These are phyloP conservation scores for Incurvaria masculella DNA, from an alignment of 2,888 invertebrate genomes.

Conservation along the genomic window DNA sequence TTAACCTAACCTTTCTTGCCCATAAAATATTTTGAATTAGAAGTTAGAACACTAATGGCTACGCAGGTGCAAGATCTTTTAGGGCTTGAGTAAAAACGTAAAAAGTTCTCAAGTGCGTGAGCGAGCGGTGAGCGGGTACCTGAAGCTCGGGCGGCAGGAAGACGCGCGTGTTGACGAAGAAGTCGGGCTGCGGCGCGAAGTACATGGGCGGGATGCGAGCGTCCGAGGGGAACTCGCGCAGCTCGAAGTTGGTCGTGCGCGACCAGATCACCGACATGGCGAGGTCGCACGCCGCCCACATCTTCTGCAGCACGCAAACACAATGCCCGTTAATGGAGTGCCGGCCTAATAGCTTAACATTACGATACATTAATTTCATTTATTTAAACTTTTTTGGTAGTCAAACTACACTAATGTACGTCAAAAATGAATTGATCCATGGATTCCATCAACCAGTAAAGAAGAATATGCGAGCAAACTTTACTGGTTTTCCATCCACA, in stretches of 20 bases:
- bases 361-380: no score
- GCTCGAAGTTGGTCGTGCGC: conserved; percentile 82
- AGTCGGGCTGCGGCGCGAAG: conserved; percentile 72
- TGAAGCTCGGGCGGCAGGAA: conserved; percentile 83
- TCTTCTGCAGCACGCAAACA: conserved; percentile 63
- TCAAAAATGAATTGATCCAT: neutral
- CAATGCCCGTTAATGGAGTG: neutral
- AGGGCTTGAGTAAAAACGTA: no score
- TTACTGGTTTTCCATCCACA: no score
- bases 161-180: conserved; percentile 70
- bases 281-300: conserved; percentile 96
- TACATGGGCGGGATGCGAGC: conserved; percentile 88
- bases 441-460: neutral
- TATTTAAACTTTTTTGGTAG: no score
- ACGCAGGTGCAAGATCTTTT: no score
- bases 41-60: no score
- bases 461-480: neutral
- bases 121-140: conserved; percentile 51
- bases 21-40: no score
- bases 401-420: no score
- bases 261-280: conserved; percentile 87
- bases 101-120: no score
- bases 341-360: neutral
- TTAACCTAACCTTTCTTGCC: no score
- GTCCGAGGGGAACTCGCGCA: conserved; percentile 86